These are phyloP conservation scores for Pangasius krempfi DNA, from an alignment of 2,797 vertebrate genomes.

Conservation along the genomic window DNA sequence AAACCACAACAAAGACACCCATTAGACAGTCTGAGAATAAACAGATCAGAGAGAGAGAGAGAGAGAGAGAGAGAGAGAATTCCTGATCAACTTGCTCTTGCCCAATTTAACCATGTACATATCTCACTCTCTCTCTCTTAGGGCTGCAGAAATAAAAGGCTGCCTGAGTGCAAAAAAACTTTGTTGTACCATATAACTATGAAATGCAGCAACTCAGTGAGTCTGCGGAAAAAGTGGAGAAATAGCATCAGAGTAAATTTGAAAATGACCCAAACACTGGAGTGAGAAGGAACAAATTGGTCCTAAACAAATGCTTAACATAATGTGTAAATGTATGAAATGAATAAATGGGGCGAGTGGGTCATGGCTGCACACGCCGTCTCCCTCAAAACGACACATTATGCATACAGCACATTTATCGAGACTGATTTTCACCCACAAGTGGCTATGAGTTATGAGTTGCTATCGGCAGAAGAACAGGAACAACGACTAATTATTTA, in stretches of 20 bases:
- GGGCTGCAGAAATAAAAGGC: background rate
- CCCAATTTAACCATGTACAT: background rate
- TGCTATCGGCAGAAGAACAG: conserved; percentile 20
- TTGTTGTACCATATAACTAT: background rate
- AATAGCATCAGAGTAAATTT: background rate
- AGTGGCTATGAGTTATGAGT: background rate
- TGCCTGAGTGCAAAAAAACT: background rate
- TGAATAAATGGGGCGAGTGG: background rate
- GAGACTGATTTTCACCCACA: background rate
- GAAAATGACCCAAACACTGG: background rate
- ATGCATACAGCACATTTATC: background rate
- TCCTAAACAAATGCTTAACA: background rate
- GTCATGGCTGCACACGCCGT: background rate
- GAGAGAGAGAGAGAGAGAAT: background rate
- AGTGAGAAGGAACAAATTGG: background rate
- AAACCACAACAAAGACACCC: background rate
- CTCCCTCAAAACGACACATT: background rate
- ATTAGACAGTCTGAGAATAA: background rate
- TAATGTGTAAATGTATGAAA: background rate
- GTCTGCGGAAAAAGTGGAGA: no score
- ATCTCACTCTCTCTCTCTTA: background rate
- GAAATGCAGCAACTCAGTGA: background rate
- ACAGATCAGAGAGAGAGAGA: background rate
- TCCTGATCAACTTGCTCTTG: background rate
- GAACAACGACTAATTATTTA: conserved; percentile 2